Base-by-base conservation (phyloP, 2,888 invertebrate genomes). In the Dromius quadrimaculatus region DNA sequence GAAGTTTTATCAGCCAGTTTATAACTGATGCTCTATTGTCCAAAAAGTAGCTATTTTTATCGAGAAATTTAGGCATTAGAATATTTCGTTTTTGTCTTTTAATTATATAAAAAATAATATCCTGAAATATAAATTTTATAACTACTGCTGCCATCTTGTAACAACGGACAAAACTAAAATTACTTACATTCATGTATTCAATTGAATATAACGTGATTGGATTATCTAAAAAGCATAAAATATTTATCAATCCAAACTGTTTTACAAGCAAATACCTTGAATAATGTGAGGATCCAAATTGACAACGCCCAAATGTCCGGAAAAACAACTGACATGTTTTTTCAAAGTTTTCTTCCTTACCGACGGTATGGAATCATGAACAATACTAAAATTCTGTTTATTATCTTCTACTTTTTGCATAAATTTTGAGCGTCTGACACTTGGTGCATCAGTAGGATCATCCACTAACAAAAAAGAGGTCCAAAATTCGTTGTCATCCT, bases 151-250 rank as follows among this genome's bases (percentile, higher is more conserved):
- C n/a, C 4, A 22, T 3, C 23, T 47, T 22, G 20, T 11, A 11
- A 20, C 23, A 23, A 20, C 17, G 2, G n/a, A n/a, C n/a, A n/a
- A n/a, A n/a, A n/a, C n/a, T n/a, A n/a, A n/a, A n/a, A n/a, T n/a
- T 17, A 65, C 65, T 65, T 65, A 65, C 65, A 34, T 36, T 20
- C 34, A 65, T 50, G 22, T 65, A 65, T 20, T 65, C 65, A 8
- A 23, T 8, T 1, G 65, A 36, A 50, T 65, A 65, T 36, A 50
- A 19, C 8, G 36, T 20, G 11, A 17, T 19, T 1, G 65, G 65
- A 13, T 65, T 17, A 47, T 50, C 65, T 65, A 19, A 19, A 64
- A 54, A 17, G 19, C 15, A 65, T 20, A 34, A 15, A 15, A 11
- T 34, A 45, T 45, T 28, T 43, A n/a, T 6, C 13, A 11, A 19